Conservation (phyloP, 2,797 vertebrate species). For the Anabas testudineus region DNA sequence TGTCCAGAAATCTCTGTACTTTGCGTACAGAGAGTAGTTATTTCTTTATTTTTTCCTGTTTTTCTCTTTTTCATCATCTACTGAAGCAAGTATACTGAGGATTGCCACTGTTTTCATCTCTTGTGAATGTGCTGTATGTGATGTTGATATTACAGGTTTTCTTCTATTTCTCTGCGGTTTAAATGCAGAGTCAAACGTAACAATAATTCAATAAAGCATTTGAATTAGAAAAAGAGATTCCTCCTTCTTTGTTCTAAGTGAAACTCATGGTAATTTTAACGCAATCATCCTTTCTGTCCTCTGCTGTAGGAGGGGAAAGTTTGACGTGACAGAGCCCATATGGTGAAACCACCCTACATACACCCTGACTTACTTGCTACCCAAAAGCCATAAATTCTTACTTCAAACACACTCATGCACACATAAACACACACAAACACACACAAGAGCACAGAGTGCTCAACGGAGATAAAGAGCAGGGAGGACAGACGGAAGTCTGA, state of each 20-base stretch:
- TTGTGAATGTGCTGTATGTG: neutral
- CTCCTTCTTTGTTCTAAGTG: neutral
- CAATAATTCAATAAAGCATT: neutral
- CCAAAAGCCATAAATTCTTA: constrained; percentile 20
- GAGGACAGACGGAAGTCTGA: constrained; percentile 45
- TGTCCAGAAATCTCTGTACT: too few species aligned
- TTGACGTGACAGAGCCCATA: constrained; percentile 53
- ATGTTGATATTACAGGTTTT: neutral
- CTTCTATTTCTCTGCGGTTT: neutral
- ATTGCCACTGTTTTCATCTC: constrained; percentile 1
- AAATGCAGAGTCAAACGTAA: neutral
- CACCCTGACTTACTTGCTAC: constrained; percentile 13
- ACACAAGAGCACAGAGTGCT: constrained; percentile 7
- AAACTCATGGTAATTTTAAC: neutral
- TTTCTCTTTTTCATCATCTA: neutral
- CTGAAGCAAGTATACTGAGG: neutral
- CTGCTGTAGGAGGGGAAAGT: constrained; percentile 32
- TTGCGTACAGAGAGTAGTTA: neutral
- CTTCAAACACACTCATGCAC: neutral
- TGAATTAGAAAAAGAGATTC: neutral
- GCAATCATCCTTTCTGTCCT: neutral
- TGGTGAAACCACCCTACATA: constrained; percentile 26
- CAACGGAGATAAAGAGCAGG: constrained; percentile 33
- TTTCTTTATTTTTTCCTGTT: neutral
- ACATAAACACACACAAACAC: neutral